A percentile compares a stretch with the other conserved stretches of the same genome.
Conservation (phyloP, 2,113 vertebrate genomes). For the Hemiprocne comata region DNA sequence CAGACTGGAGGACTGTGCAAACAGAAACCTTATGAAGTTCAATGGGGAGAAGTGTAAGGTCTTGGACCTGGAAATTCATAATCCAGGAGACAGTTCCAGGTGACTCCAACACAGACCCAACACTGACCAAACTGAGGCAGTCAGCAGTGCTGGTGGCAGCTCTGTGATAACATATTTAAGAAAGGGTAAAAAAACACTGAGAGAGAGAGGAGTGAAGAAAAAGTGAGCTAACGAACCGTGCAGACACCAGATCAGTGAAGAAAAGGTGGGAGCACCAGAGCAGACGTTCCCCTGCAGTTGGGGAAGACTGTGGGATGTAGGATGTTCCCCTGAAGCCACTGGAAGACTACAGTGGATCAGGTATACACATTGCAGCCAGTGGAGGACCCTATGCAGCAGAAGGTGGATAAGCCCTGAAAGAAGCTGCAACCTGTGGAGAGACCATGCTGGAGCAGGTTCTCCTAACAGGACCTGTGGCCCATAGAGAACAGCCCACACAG, state of each 20-base stretch:
- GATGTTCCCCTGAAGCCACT: neutral
- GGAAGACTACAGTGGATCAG: neutral
- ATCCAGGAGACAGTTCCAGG: neutral
- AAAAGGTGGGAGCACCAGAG: too few relatives aligned
- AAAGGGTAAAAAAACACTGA: neutral
- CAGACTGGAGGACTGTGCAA: too few relatives aligned
- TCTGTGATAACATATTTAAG: neutral
- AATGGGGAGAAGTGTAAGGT: too few relatives aligned
- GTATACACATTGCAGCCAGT: neutral
- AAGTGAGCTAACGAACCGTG: neutral
- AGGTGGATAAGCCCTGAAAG: neutral
- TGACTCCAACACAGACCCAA: neutral
- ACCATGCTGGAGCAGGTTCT: too few relatives aligned
- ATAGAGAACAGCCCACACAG: too few relatives aligned
- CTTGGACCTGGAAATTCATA: too few relatives aligned
- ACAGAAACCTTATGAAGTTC: too few relatives aligned
- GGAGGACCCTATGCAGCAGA: neutral
- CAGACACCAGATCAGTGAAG: neutral
- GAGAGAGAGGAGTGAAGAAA: neutral
- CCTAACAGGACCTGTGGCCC: too few relatives aligned
- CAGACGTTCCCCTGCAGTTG: neutral
- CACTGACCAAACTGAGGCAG: neutral
- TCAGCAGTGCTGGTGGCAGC: neutral
- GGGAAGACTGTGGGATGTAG: neutral
- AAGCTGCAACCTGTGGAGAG: neutral